A percentile compares a stretch with the other conserved stretches of the same genome.
phyloP scores from a whole-genome alignment of 1,140 invertebrate genomes.

The Goniozus legneri region DNA sequence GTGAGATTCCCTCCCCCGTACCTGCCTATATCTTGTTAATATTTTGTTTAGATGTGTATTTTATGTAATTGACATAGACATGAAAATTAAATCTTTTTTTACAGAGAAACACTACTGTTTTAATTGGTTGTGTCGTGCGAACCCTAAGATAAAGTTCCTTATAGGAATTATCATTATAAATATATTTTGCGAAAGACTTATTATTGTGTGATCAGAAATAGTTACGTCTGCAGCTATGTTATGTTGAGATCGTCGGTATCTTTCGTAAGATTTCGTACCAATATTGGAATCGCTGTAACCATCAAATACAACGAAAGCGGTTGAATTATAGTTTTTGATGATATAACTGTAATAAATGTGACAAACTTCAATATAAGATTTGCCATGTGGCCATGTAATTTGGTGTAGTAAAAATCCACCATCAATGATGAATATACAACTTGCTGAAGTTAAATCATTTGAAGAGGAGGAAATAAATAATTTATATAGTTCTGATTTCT shows the following conservation, averaged over 20 bases:
- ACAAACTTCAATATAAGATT: not conserved
- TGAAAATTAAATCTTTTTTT: too few species aligned
- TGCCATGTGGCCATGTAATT: slow-evolving; percentile 4
- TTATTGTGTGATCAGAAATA: slow-evolving; percentile 3
- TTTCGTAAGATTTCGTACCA: not conserved
- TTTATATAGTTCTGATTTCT: slow-evolving; percentile 21
- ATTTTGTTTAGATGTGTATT: too few species aligned
- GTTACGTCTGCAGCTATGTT: slow-evolving; percentile 1
- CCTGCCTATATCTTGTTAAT: too few species aligned
- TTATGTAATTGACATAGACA: too few species aligned
- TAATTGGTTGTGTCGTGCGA: too few species aligned
- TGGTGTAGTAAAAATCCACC: slow-evolving; percentile 21
- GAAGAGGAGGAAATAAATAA: slow-evolving; percentile 2
- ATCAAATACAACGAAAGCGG: not conserved
- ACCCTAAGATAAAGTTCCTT: too few species aligned
- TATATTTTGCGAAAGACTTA: slow-evolving; percentile 2
- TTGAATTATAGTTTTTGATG: not conserved
- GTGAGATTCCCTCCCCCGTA: too few species aligned
- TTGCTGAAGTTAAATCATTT: not conserved
- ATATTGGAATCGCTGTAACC: not conserved
- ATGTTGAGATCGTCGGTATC: not conserved
- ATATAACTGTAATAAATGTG: not conserved
- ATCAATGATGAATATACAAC: slow-evolving; percentile 5
- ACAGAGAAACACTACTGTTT: too few species aligned
- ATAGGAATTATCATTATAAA: too few species aligned